Percentiles rank a stretch among this genome's conserved stretches.
phyloP scores from a whole-genome alignment of 2,113 vertebrate species.

The Campylomormyrus numenius region DNA sequence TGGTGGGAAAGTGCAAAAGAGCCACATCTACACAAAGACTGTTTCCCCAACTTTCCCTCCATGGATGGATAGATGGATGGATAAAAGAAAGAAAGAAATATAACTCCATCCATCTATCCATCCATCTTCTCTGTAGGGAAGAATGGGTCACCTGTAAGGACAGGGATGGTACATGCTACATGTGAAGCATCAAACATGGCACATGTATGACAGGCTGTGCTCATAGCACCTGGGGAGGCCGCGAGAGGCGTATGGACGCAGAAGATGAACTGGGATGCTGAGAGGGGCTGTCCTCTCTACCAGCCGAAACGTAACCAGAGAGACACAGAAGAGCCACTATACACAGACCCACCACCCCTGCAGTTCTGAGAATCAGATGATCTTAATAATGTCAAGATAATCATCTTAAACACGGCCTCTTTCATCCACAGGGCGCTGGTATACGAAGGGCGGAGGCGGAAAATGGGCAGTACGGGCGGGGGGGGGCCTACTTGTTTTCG shows the following conservation, averaged over 20 bases:
- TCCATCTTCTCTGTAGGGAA: background rate
- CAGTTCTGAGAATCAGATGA: slow-evolving; percentile 11
- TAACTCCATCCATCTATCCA: background rate
- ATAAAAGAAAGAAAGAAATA: background rate
- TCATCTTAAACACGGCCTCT: background rate
- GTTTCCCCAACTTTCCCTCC: background rate
- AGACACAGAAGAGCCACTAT: background rate
- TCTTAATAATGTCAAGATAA: slow-evolving; percentile 10
- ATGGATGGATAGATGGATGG: background rate
- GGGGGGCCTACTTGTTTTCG: slow-evolving; percentile 68
- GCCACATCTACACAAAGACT: background rate
- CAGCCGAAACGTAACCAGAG: background rate
- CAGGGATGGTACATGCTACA: background rate
- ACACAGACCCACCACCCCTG: background rate
- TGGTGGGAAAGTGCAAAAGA: background rate
- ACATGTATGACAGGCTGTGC: background rate
- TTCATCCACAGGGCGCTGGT: background rate
- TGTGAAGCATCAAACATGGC: background rate
- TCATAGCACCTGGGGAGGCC: background rate
- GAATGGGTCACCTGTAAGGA: background rate
- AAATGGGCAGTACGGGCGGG: background rate
- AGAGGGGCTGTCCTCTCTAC: background rate
- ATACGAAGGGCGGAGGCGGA: background rate
- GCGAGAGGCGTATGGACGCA: background rate
- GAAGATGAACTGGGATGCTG: background rate